phyloP scores from a whole-genome alignment of 2,888 invertebrate genomes.

The Notodonta ziczac region DNA sequence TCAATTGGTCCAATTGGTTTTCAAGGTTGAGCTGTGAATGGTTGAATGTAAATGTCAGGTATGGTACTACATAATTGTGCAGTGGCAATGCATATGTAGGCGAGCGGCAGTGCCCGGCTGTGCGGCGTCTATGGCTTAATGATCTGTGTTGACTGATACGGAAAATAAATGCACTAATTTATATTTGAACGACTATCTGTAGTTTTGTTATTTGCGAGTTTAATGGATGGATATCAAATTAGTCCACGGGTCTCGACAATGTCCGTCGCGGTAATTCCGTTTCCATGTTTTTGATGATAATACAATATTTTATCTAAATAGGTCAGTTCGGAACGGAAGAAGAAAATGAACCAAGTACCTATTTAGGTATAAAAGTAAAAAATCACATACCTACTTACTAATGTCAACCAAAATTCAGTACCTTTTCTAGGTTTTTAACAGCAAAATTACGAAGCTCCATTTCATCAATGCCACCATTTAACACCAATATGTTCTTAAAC shows the following conservation, averaged over 20 bases:
- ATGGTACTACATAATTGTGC: too few relatives aligned
- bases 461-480: not conserved
- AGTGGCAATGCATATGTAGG: too few relatives aligned
- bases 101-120: too few relatives aligned
- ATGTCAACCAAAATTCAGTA: not conserved
- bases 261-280: not conserved
- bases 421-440: too few relatives aligned
- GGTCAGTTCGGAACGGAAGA: slow-evolving; percentile 16
- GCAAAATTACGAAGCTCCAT: not conserved
- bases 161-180: not conserved
- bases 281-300: not conserved
- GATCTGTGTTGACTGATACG: not conserved
- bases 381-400: not conserved
- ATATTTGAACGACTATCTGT: too few relatives aligned
- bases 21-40: too few relatives aligned
- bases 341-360: not conserved
- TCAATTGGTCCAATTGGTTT: too few relatives aligned
- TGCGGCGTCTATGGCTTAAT: too few relatives aligned
- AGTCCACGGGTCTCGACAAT: not conserved
- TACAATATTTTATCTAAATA: slow-evolving; percentile 12
- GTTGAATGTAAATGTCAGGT: too few relatives aligned
- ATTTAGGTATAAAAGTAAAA: not conserved
- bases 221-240: too few relatives aligned
- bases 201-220: too few relatives aligned
- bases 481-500: not conserved